phyloP scores from a whole-genome alignment of 2,113 vertebrate species.

The Plecotus auritus region DNA sequence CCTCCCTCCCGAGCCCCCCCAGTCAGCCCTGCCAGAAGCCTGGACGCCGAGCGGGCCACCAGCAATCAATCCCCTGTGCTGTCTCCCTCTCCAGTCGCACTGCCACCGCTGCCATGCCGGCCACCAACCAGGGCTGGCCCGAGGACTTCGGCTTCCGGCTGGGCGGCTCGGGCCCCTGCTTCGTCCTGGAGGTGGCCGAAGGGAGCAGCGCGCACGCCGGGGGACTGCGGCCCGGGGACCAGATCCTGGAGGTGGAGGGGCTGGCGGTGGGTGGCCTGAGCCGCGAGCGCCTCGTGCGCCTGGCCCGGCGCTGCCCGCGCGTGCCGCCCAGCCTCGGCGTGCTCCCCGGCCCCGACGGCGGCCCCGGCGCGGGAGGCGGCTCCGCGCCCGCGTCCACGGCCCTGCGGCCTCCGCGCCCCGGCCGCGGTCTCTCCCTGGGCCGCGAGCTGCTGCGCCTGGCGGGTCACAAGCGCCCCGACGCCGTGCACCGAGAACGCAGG shows the following conservation, averaged over 20 bases:
- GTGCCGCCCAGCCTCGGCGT: conserved; percentile 97
- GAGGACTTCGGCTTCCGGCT: conserved; percentile 96
- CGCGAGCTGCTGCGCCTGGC: conserved; percentile 88
- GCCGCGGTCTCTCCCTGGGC: conserved; percentile 81
- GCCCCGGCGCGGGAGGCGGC: conserved; percentile 74
- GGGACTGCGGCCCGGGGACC: conserved; percentile 91
- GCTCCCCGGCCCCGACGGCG: conserved; percentile 78
- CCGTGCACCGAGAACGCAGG: conserved; percentile 83
- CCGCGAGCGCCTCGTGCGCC: conserved; percentile 81
- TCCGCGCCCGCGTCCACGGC: conserved; percentile 84
- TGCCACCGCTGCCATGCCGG: conserved; percentile 87
- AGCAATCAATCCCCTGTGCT: not conserved
- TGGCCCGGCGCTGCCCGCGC: conserved; percentile 88
- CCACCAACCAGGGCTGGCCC: conserved; percentile 94
- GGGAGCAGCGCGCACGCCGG: conserved; percentile 93
- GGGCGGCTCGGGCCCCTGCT: conserved; percentile 90
- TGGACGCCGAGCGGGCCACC: not conserved
- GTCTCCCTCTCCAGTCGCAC: conserved; percentile 75
- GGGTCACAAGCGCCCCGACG: conserved; percentile 73
- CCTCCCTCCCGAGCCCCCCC: not conserved
- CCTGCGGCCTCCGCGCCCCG: conserved; percentile 69
- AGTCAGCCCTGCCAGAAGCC: not conserved
- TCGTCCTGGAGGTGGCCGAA: conserved; percentile 93
- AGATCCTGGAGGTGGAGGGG: conserved; percentile 96
- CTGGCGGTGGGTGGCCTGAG: conserved; percentile 87